Conservation (phyloP, 2,888 invertebrate genomes). For the Drosophila tripunctata region DNA sequence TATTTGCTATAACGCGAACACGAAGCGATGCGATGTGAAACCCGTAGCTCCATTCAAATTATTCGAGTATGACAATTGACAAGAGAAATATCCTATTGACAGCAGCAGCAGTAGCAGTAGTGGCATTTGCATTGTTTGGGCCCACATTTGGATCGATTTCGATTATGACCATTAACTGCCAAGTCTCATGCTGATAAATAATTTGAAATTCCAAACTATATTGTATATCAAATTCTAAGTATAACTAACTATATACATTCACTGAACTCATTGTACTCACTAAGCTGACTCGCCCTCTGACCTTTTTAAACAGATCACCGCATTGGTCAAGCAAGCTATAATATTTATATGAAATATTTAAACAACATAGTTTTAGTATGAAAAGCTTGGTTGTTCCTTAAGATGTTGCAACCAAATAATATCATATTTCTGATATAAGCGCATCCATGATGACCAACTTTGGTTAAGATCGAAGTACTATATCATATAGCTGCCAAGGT, state of each 20-base stretch:
- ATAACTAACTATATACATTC: no score
- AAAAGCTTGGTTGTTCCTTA: no score
- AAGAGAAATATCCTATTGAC: conserved; percentile 21
- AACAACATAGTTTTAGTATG: no score
- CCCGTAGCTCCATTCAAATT: conserved; percentile 27
- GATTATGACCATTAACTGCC: conserved; percentile 42
- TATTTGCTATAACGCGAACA: conserved; percentile 9
- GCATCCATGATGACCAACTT: no score
- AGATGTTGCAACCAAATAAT: background rate
- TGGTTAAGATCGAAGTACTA: no score
- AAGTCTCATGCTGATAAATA: conserved; percentile 21
- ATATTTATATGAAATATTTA: no score
- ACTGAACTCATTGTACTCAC: no score
- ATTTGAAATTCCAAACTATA: conserved; percentile 4
- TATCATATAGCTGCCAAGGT: no score
- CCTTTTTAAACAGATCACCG: no score
- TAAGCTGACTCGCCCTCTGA: no score
- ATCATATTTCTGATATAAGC: background rate
- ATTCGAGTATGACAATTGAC: conserved; percentile 43
- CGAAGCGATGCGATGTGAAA: background rate
- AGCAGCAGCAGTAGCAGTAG: no score
- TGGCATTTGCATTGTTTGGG: conserved; percentile 44
- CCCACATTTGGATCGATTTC: conserved; percentile 42
- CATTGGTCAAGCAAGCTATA: no score
- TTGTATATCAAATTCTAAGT: conserved; percentile 1